A percentile compares a stretch with the other conserved stretches of the same genome.
These are phyloP conservation scores for Paedocypris sp. DNA, from an alignment of 2,113 vertebrate species.

Conservation along the genomic window DNA sequence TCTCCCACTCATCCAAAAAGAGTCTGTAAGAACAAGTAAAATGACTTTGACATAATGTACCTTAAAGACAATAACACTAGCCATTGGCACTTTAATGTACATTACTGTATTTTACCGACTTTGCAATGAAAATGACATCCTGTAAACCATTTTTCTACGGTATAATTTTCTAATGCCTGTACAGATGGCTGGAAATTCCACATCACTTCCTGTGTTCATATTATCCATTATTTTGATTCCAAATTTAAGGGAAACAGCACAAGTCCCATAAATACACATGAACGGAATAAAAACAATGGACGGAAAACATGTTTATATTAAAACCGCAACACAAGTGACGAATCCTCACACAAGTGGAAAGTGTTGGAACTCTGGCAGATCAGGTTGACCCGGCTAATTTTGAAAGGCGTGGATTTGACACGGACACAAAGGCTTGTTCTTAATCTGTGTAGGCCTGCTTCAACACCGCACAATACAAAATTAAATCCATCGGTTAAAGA, in stretches of 20 bases:
- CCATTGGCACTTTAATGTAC: neutral
- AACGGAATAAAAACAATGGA: too few relatives aligned
- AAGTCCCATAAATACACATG: too few relatives aligned
- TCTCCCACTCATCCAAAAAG: constrained; percentile 14
- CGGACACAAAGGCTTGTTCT: neutral
- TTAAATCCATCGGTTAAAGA: neutral
- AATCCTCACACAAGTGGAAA: neutral
- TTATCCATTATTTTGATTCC: too few relatives aligned
- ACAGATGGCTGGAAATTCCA: too few relatives aligned
- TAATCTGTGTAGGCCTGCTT: neutral
- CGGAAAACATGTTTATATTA: too few relatives aligned
- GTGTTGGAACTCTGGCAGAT: neutral
- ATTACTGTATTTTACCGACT: neutral
- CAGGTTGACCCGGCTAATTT: constrained; percentile 18
- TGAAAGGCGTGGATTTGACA: neutral
- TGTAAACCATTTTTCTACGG: neutral
- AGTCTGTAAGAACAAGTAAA: constrained; percentile 35
- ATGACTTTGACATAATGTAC: constrained; percentile 19
- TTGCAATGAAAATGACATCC: neutral
- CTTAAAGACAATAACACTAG: neutral
- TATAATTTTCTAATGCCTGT: neutral
- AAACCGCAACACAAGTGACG: too few relatives aligned
- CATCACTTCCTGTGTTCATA: too few relatives aligned
- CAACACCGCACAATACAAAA: neutral
- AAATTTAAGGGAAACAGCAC: neutral